Evolutionary conservation across 2,113 vertebrate genomes (phyloP).

Genomic region (Mesembrinibis cayennensis): DNA sequence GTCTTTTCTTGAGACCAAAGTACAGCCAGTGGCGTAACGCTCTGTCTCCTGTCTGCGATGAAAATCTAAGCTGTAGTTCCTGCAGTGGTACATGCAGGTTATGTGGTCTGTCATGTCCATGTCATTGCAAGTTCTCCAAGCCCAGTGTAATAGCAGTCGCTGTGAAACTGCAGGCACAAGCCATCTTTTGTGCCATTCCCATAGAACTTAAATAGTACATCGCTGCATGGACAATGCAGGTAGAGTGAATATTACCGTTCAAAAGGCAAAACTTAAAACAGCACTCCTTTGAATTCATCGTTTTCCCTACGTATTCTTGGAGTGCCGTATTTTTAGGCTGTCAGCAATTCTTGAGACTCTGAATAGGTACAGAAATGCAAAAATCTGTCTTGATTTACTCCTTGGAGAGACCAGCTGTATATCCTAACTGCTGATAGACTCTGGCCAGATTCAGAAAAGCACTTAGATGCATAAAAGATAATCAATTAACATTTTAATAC

Average conservation of each 20-base stretch:
- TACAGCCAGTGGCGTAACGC: neutral
- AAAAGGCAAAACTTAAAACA: neutral
- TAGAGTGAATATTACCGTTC: neutral
- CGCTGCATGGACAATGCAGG: neutral
- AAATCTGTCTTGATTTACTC: neutral
- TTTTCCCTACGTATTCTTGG: neutral
- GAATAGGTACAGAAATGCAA: neutral
- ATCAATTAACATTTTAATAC: neutral
- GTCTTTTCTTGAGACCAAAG: neutral
- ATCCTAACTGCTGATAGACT: neutral
- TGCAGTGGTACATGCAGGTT: neutral
- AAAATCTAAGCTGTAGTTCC: neutral
- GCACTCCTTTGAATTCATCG: neutral
- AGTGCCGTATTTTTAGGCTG: neutral
- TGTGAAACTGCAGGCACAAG: neutral
- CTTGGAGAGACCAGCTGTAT: neutral
- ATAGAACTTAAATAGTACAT: neutral
- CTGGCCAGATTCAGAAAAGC: neutral
- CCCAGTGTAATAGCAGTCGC: accelerated
- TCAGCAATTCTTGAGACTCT: neutral
- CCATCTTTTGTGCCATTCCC: neutral
- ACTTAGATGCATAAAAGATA: neutral
- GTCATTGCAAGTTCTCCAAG: neutral
- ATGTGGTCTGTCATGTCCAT: neutral
- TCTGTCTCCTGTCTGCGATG: neutral